phyloP scores from a whole-genome alignment of 2,888 invertebrate genomes.

The Alcis repandata region DNA sequence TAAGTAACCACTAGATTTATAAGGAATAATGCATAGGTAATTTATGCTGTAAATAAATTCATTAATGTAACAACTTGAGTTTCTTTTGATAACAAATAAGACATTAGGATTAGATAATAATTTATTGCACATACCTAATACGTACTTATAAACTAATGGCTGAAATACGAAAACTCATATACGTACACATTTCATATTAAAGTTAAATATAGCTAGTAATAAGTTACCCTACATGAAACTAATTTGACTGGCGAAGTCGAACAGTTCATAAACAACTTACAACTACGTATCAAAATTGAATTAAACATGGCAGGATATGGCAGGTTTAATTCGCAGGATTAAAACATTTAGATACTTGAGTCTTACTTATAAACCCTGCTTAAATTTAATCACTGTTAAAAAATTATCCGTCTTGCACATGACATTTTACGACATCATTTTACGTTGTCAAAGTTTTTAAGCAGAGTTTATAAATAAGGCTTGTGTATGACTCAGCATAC shows the following conservation, averaged over 20 bases:
- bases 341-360: neutral
- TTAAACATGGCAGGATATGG: constrained; percentile 83
- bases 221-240: constrained; percentile 67
- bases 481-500: too few species aligned
- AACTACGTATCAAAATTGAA: constrained; percentile 54
- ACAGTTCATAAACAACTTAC: constrained; percentile 13
- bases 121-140: constrained; percentile 39
- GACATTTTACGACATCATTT: too few species aligned
- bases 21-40: constrained; percentile 34
- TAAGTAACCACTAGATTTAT: constrained; percentile 43
- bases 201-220: constrained; percentile 42
- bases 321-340: constrained; percentile 78
- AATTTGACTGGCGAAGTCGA: constrained; percentile 42
- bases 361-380: too few species aligned
- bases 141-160: constrained; percentile 36
- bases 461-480: too few species aligned
- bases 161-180: constrained; percentile 41
- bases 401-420: too few species aligned
- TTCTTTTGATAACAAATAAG: constrained; percentile 36
- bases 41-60: constrained; percentile 76
- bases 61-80: constrained; percentile 45
- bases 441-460: too few species aligned
- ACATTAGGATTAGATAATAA: constrained; percentile 32
- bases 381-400: too few species aligned
- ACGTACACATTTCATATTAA: constrained; percentile 45